Percentiles rank a stretch among this genome's conserved stretches.
Evolutionary conservation across 2,113 vertebrate genomes (phyloP).

Genomic region (Donacobius atricapilla): DNA sequence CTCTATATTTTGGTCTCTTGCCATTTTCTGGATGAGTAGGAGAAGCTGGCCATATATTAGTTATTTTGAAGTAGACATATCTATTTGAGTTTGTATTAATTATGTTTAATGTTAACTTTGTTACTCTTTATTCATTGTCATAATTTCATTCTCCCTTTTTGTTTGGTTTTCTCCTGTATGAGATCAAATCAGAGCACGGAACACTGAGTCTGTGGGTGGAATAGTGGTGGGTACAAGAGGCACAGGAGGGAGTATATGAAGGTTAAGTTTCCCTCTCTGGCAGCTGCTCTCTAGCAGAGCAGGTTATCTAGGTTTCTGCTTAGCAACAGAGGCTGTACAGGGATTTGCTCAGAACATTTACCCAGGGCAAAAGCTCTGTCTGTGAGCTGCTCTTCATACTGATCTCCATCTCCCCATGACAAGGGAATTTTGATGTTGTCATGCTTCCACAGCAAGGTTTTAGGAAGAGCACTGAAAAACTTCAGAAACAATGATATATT

Average conservation of each 20-base stretch:
- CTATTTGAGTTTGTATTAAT: not conserved
- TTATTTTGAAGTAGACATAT: not conserved
- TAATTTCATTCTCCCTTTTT: not conserved
- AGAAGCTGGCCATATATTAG: not conserved
- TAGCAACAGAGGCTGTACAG: not conserved
- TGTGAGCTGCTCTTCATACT: not conserved
- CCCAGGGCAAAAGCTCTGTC: not conserved
- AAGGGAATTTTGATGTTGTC: not conserved
- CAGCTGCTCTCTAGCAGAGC: not conserved
- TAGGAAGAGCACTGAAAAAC: not conserved
- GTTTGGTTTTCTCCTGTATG: not conserved
- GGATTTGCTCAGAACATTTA: not conserved
- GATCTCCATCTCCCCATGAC: not conserved
- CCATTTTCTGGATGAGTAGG: not conserved
- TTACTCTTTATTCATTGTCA: not conserved
- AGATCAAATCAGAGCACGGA: not conserved
- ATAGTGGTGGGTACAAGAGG: not conserved
- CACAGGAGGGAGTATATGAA: not conserved
- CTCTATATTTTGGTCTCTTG: not conserved
- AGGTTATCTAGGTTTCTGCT: slow-evolving; percentile 29
- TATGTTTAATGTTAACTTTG: not conserved
- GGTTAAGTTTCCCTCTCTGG: not conserved
- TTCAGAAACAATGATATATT: not conserved
- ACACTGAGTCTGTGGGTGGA: not conserved
- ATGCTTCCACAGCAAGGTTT: not conserved